A percentile compares a stretch with the other conserved stretches of the same genome.
phyloP scores from a whole-genome alignment of 1,140 invertebrate genomes.

The Macrocentrus cingulum region DNA sequence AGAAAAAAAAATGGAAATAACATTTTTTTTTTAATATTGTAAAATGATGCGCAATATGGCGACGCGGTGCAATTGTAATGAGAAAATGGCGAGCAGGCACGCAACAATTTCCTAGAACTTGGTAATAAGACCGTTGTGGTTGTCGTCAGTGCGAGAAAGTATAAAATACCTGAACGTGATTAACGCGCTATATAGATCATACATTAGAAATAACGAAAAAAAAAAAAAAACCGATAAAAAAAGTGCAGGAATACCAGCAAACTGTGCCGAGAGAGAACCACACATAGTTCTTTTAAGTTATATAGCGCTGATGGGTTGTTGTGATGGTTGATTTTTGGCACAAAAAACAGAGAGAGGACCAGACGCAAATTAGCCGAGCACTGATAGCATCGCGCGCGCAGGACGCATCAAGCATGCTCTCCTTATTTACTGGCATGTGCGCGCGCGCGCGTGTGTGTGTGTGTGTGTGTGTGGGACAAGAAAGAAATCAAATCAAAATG shows the following conservation, averaged over 20 bases:
- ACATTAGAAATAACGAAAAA: not conserved
- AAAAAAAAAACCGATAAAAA: conserved; percentile 8
- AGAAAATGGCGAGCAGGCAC: conserved; percentile 24
- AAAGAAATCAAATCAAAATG: conserved; percentile 16
- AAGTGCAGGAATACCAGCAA: not conserved
- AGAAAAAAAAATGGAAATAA: conserved; percentile 2
- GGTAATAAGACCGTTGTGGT: conserved; percentile 21
- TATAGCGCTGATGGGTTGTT: no score
- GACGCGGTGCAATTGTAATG: conserved; percentile 19
- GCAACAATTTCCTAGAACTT: conserved; percentile 25
- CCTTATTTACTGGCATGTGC: no score
- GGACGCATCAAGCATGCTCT: conserved; percentile 22
- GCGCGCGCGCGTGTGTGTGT: no score
- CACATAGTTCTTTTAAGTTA: conserved; percentile 20
- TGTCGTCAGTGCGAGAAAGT: conserved; percentile 27
- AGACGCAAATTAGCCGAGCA: conserved; percentile 27
- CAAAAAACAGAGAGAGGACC: conserved; percentile 12
- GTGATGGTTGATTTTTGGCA: no score
- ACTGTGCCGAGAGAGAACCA: not conserved
- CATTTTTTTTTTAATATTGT: no score
- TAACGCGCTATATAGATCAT: conserved; percentile 14
- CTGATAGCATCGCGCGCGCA: conserved; percentile 25
- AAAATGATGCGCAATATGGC: conserved; percentile 4
- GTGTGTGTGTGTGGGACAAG: no score
- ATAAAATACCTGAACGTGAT: conserved; percentile 25